Evolutionary conservation across 2,888 invertebrate species (phyloP), one percentile per base, ranked within the genome.

Genomic region (Eutolmus rufibarbis): DNA sequence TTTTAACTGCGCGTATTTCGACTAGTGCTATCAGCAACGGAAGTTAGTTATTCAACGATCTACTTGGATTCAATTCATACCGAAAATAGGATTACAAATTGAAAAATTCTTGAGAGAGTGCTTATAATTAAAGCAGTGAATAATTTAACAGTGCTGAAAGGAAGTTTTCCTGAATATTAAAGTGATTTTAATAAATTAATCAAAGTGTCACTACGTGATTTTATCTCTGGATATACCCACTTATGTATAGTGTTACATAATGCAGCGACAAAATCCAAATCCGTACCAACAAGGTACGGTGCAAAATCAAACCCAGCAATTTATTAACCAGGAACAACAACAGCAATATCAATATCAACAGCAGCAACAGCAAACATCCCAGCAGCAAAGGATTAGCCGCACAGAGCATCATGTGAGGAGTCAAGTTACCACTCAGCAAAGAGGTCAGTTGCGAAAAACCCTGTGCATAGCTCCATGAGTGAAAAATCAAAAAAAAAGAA

Each of bases 381-480:
- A 93, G 90, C 94, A 95, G 92, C 94, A 94, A 92, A 93, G 94
- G 92, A 94, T 95, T 91, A 95, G 94, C 92, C 94, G 95, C 92
- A 96, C 96, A 90, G 96, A 96, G 94, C 96, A 96, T 93, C 96
- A 95, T 92, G 95, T 96, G 93, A 96, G 96, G 90, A 94, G 96
- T 91, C 96, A 97, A 93, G 94, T 96, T 94, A 95, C 96, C 93
- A 92, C 92, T 89, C 95, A 95, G 93, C 96, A 96, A 93, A 95
- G 95, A 96, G 96, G 96, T 95, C 93, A 94, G 95, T 94, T 89
- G 85, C 46, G 34, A 57, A 86, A 85, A 78, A 14, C 14, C 43
- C 76, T 31, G 51, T 66, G 66, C 66, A 66, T 28, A 79, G 40
- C 57, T 57, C n/a, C n/a, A 78, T 34, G 56, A 78, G 51, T 40